These are phyloP conservation scores for Magallana ariakensis DNA, from an alignment of 1,140 invertebrate species.

Conservation along the genomic window DNA sequence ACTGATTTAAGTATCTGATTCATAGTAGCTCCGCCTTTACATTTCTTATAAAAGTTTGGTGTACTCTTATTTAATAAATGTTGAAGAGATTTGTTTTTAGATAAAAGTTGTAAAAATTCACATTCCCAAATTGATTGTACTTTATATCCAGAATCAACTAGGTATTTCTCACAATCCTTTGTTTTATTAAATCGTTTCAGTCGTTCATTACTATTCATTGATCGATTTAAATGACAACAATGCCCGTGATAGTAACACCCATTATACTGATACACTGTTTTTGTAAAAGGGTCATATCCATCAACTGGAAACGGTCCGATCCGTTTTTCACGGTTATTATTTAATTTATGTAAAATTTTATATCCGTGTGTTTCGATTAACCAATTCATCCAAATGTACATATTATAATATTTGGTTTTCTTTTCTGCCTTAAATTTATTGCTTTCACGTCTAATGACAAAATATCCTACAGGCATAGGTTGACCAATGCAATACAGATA, in stretches of 20 bases:
- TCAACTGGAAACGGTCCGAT: conserved; percentile 40
- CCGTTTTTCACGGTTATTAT: conserved; percentile 14
- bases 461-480: conserved; percentile 51
- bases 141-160: too few species aligned
- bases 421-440: conserved; percentile 49
- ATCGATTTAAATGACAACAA: not conserved
- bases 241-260: conserved; percentile 47
- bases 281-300: not conserved
- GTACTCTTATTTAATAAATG: too few species aligned
- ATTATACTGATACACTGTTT: conserved; percentile 14
- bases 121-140: too few species aligned
- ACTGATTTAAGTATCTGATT: not conserved
- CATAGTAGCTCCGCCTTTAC: not conserved
- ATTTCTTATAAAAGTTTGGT: too few species aligned
- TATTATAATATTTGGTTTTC: conserved; percentile 40
- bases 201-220: too few species aligned
- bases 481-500: conserved; percentile 48
- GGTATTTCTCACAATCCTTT: too few species aligned
- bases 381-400: conserved; percentile 54
- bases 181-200: too few species aligned
- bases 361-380: not conserved
- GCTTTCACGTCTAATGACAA: not conserved
- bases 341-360: conserved; percentile 42
- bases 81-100: too few species aligned
- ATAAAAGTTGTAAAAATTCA: too few species aligned